Evolutionary conservation across 2,113 vertebrate species (phyloP).

Genomic region (Heterocephalus glaber): DNA sequence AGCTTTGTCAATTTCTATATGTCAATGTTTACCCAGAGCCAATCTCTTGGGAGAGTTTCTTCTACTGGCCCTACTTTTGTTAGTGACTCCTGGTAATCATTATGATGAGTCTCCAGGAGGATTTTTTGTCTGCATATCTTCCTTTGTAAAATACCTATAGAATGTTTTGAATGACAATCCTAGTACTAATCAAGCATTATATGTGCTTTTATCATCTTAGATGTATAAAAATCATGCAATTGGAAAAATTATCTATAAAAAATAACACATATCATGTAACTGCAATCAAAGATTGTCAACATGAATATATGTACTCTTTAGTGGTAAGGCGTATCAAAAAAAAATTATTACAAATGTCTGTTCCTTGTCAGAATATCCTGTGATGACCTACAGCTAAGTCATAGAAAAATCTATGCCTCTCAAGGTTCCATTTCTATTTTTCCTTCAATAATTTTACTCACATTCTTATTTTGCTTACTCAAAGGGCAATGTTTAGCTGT

Average conservation of each 20-base stretch:
- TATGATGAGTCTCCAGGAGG: background rate
- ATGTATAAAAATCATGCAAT: background rate
- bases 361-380: background rate
- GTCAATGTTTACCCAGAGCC: background rate
- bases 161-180: background rate
- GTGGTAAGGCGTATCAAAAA: background rate
- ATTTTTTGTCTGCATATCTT: background rate
- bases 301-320: background rate
- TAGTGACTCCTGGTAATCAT: background rate
- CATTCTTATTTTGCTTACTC: background rate
- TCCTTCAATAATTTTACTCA: background rate
- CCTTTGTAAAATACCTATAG: background rate
- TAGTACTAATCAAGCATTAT: background rate
- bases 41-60: background rate
- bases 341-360: background rate
- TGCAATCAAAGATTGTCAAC: background rate
- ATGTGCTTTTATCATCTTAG: background rate
- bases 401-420: background rate
- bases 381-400: background rate
- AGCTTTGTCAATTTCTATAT: background rate
- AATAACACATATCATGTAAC: background rate
- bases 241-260: background rate
- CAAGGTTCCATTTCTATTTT: background rate
- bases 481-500: background rate
- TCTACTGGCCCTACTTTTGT: background rate